Base-by-base conservation (phyloP, 2,797 vertebrate species). In the Coracias cyanogaster region DNA sequence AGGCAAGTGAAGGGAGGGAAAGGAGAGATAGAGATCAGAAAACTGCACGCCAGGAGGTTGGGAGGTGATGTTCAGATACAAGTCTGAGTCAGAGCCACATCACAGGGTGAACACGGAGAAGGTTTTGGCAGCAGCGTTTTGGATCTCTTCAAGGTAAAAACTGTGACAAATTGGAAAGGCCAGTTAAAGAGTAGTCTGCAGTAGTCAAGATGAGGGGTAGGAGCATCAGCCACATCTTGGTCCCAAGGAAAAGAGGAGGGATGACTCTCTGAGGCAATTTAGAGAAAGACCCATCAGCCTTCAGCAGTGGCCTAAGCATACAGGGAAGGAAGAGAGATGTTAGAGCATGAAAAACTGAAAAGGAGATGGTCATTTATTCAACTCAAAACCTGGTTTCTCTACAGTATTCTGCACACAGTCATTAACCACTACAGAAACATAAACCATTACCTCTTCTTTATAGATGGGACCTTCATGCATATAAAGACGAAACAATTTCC, bases 21-120 rank as follows among this genome's bases (percentile, higher is more conserved):
- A 82, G 64, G 41, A 77, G 72, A 87, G 28, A 58, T 3, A 29
- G 21, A 89, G 49, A 80, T 58, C 49, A 87, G 64, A 85, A 65
- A 82, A 60, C 5, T 10, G 9, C 17, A 31, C 0, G 7, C 54
- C 37, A 57, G 37, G 57, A 86, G 29, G 7, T 55, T 79, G 25
- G 28, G 61, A 82, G 31, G 35, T 18, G 9, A 73, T 49, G 61
- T 52, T 84, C 74, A 67, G 88, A 26, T 46, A 33, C 0, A 1
- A 72, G 28, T n/a, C 45, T 84, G 70, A 90, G 45, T 87, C 79
- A 87, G 62, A 86, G 45, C 19, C 9, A 5, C 15, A 1, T n/a
- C 64, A 54, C 0, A 0, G 41, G 13, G 19, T 41, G 41, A 90
- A 54, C 0, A 3, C 0, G 2, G 57, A 37, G n/a, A 72, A 86